Evolutionary conservation across 1,140 invertebrate species (phyloP), one percentile per base, ranked within the genome.

Genomic region (Camponotus floridanus): DNA sequence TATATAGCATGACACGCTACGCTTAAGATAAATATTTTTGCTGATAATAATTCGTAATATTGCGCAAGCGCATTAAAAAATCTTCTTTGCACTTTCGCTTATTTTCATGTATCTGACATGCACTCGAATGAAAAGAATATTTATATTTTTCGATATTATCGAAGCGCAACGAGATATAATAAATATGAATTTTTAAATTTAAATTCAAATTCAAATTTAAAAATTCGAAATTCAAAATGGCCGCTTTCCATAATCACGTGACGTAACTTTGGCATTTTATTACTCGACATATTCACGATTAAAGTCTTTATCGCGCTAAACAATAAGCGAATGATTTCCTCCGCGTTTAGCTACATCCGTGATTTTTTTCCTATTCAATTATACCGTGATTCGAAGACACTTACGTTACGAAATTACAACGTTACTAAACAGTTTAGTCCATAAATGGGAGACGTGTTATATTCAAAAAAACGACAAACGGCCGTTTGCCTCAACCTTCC

Each of bases 381-480:
- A 83, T 39, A 26, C 26, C 68, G 5, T 42, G 18, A 33, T 68
- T 73, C 39, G 31, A 42, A 59, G 39, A 18, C 18, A n/a, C 42
- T 81, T 42, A 64, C 71, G 39, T 67, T 76, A 78, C n/a, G 65
- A 86, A 81, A 81, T 86, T 80, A 73, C 67, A 64, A 86, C 67
- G 85, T 81, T 83, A 83, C 81, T 86, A 86, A 86, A 81, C 67
- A 57, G 65, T 51, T 51, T 51, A 31, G 57, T 59, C 45, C 33
- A 42, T 80, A 64, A 59, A 86, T 86, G 76, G 76, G 62, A 86
- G 81, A 86, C 67, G 78, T 59, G 67, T 67, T 86, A 68, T 86
- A 68, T 86, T 71, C 39, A 70, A 84, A 83, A 70, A 65, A 62
- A 62, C n/a, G 62, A 86, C 70, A 67, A 84, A 71, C 59, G 64